Base-by-base conservation (phyloP, 30 jellyfish, hydroid and myxozoan species). In the Nemopilema nomurai region DNA sequence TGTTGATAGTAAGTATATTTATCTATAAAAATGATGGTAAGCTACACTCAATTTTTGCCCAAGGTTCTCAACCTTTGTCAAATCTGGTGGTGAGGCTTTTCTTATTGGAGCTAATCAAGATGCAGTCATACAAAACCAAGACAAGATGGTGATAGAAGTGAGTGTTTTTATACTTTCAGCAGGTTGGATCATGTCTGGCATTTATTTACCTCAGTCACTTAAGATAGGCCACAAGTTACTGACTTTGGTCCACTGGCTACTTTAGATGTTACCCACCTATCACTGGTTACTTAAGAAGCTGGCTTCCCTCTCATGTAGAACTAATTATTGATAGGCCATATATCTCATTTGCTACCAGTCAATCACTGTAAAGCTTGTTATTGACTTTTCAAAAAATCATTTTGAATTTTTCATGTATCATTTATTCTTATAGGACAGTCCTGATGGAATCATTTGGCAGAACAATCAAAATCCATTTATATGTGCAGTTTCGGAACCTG, bases 31-130 rank as follows among this genome's bases (percentile, higher is more conserved):
- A n/a, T n/a, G n/a, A n/a, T n/a, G n/a, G n/a, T n/a, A n/a, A n/a
- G n/a, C n/a, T n/a, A 17, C 8, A 26, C 19, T 9, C 62, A 18
- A 29, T 28, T n/a, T 72, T 71, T 30, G 28, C n/a, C n/a, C n/a
- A n/a, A 93, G 98, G 86, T 93, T 93, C 74, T 93, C 98, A 77
- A 85, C 92, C 18, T 93, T 93, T 89, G 98, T 93, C 16, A 93
- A 93, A 64, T 93, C 98, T 16, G 98, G 98, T 17, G 98, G 98
- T 50, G 98, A 93, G 71, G 97, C 96, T 16, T 93, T 93, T 86
- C 89, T 93, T 1, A 78, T 93, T 4, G 98, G 98, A 18, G 75
- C 92, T 17, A 67, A 80, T 52, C 85, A 79, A 20, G 98, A 93
- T 30, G 71, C 89, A 1, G 26, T 83, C 51, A 83, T 89, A 4